These are phyloP conservation scores for Hycleus cichorii DNA, from an alignment of 1,140 invertebrate genomes.

Conservation along the genomic window DNA sequence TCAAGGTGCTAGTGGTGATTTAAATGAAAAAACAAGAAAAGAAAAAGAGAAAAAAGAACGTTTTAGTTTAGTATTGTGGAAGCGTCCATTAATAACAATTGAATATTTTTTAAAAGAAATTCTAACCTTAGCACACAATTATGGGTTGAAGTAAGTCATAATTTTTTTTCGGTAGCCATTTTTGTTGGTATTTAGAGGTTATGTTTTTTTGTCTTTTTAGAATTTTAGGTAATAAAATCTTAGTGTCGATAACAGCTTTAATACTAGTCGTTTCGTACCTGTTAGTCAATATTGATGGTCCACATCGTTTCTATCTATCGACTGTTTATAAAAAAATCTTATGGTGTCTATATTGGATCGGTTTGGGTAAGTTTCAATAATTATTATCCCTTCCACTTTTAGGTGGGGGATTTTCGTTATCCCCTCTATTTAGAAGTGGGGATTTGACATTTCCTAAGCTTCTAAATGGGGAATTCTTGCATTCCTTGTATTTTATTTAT, in stretches of 20 bases:
- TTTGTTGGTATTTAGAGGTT: no score
- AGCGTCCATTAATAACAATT: conserved; percentile 71
- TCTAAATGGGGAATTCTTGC: no score
- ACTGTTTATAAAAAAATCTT: conserved; percentile 45
- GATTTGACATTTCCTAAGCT: no score
- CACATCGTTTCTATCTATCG: conserved; percentile 43
- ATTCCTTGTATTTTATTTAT: no score
- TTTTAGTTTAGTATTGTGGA: conserved; percentile 76
- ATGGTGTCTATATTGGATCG: conserved; percentile 91
- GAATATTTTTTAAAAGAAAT: conserved; percentile 79
- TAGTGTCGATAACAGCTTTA: conserved; percentile 37
- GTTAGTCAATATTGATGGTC: conserved; percentile 43
- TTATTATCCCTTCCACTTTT: background rate
- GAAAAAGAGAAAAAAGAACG: conserved; percentile 46
- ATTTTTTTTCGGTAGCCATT: no score
- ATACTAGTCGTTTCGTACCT: conserved; percentile 41
- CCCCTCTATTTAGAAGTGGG: no score
- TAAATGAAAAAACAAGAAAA: conserved; percentile 26
- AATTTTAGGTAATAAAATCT: conserved; percentile 47
- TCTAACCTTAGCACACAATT: conserved; percentile 51
- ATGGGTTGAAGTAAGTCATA: conserved; percentile 44
- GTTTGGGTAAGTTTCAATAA: conserved; percentile 47
- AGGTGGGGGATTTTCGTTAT: background rate
- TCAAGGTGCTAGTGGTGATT: background rate
- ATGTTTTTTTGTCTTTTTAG: conserved; percentile 36